phyloP scores from a whole-genome alignment of 2,797 vertebrate genomes.

The Phylloscopus collybita region DNA sequence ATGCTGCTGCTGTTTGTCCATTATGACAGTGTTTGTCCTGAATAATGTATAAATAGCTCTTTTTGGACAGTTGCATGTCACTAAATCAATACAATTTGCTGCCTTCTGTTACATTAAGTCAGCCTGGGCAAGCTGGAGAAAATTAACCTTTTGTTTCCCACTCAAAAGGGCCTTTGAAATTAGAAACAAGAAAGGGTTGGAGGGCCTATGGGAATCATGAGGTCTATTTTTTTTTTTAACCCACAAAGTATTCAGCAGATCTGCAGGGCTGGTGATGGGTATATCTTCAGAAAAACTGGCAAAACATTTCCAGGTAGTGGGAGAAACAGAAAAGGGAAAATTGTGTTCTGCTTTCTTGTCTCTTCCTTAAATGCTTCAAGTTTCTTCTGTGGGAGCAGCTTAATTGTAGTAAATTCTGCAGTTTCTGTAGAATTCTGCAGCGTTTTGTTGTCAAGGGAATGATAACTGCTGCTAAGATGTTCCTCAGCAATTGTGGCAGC shows the following conservation, averaged over 20 bases:
- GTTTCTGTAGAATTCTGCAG: not conserved
- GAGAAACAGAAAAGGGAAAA: not conserved
- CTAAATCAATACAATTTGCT: conserved; percentile 90
- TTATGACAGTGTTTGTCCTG: conserved; percentile 90
- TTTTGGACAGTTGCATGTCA: conserved; percentile 87
- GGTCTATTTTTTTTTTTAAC: not conserved
- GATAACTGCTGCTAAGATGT: not conserved
- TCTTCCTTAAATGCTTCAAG: conserved; percentile 9
- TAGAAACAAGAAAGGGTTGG: conserved; percentile 75
- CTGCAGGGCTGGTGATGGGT: not conserved
- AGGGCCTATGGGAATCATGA: conserved; percentile 53
- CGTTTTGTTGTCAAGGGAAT: not conserved
- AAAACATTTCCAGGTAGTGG: not conserved
- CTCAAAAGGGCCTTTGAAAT: conserved; percentile 78
- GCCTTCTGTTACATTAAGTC: conserved; percentile 89
- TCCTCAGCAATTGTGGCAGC: not conserved
- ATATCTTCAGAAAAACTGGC: not conserved
- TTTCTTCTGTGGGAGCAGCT: not conserved
- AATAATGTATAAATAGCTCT: conserved; percentile 89
- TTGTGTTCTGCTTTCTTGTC: not conserved
- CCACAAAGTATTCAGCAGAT: conserved; percentile 9
- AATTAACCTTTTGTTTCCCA: conserved; percentile 88
- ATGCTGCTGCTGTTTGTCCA: conserved; percentile 94
- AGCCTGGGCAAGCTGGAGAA: conserved; percentile 84
- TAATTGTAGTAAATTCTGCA: not conserved